Evolutionary conservation across 1,140 invertebrate genomes (phyloP).

Genomic region (Stegodyphus dumicola): DNA sequence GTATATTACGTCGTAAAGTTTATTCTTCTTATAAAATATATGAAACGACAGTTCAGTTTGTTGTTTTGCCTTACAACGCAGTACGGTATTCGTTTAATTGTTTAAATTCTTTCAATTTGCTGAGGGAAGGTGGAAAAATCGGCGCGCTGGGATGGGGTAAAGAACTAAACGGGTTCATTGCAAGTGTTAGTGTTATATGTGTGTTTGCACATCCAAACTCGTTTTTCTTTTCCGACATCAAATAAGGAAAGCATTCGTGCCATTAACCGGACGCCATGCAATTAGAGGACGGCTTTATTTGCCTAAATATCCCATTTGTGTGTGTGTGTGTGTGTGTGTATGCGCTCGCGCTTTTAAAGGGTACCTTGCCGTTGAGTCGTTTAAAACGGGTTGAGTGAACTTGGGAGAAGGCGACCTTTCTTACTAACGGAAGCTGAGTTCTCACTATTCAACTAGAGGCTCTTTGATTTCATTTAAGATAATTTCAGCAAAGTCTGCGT

Average conservation of each 20-base stretch:
- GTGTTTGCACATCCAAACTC: too few species aligned
- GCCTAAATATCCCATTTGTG: conserved; percentile 58
- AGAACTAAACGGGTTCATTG: not conserved
- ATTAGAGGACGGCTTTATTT: conserved; percentile 57
- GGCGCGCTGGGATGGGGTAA: not conserved
- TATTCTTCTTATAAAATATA: too few species aligned
- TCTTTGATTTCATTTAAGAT: too few species aligned
- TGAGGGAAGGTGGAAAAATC: not conserved
- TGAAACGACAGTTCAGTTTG: too few species aligned
- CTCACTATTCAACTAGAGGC: not conserved
- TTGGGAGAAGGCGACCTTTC: conserved; percentile 13
- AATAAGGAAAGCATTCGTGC: not conserved
- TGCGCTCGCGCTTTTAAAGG: not conserved
- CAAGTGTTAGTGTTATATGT: too few species aligned
- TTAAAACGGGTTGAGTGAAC: conserved; percentile 53
- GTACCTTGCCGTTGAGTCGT: conserved; percentile 18
- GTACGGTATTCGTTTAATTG: not conserved
- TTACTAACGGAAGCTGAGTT: not conserved
- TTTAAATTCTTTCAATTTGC: not conserved
- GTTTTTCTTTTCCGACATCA: not conserved
- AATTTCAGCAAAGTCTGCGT: too few species aligned
- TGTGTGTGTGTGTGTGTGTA: too few species aligned
- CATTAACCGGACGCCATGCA: conserved; percentile 32
- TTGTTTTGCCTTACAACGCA: too few species aligned
- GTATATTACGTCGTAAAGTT: too few species aligned